phyloP scores from a whole-genome alignment of 2,888 invertebrate genomes.

The Nomada ferruginata region DNA sequence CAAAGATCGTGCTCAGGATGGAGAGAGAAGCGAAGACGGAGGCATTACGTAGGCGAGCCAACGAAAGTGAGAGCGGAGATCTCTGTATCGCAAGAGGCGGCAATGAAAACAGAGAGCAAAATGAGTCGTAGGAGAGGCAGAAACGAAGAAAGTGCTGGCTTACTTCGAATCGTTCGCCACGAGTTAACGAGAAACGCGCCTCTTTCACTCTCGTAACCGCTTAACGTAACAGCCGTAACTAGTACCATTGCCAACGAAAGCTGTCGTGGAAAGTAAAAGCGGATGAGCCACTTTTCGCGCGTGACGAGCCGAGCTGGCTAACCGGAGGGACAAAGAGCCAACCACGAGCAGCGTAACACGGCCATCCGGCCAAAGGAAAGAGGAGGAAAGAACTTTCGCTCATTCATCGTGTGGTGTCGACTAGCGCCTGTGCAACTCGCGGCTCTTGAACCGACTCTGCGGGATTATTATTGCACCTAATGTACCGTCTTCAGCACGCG shows the following conservation, averaged over 20 bases:
- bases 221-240: conserved; percentile 82
- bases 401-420: conserved; percentile 63
- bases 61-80: conserved; percentile 68
- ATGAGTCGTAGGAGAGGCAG: conserved; percentile 25
- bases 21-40: neutral
- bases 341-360: conserved; percentile 10
- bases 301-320: conserved; percentile 51
- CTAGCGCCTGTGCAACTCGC: conserved; percentile 2
- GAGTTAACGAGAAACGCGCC: conserved; percentile 49
- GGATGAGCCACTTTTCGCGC: conserved; percentile 79
- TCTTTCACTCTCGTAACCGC: conserved; percentile 73
- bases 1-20: neutral
- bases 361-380: conserved; percentile 39
- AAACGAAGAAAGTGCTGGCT: conserved; percentile 49
- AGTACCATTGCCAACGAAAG: conserved; percentile 84
- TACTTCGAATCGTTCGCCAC: conserved; percentile 49
- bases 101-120: conserved; percentile 39
- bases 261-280: conserved; percentile 81
- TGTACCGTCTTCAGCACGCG: conserved; percentile 38
- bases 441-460: conserved; percentile 53
- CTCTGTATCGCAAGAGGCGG: conserved; percentile 22
- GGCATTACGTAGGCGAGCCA: conserved; percentile 43
- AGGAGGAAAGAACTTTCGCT: conserved; percentile 73
- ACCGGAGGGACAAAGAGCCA: conserved; percentile 47
- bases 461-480: conserved; percentile 47